Evolutionary conservation across 2,888 invertebrate species (phyloP).

Genomic region (Harpalus rufipes): DNA sequence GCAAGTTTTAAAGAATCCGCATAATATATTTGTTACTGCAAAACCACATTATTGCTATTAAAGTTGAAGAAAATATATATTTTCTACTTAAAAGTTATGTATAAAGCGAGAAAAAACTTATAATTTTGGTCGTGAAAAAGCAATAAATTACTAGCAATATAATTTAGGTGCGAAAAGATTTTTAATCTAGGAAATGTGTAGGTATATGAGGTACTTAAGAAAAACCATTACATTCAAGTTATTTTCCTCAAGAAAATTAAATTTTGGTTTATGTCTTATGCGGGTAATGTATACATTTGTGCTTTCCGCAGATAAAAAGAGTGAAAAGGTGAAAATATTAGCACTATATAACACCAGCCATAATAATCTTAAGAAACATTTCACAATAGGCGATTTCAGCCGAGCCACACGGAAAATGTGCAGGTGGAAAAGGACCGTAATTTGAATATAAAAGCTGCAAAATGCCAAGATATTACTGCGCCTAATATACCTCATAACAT

Average conservation of each 20-base stretch:
- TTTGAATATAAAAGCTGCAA: not conserved
- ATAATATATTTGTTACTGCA: not conserved
- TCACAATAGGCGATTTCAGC: constrained; percentile 3
- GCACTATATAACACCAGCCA: constrained; percentile 12
- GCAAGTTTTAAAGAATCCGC: too few species aligned
- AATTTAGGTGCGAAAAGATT: constrained; percentile 62
- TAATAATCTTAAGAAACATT: constrained; percentile 18
- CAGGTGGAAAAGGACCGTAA: not conserved
- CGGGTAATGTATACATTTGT: constrained; percentile 64
- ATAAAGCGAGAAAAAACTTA: constrained; percentile 34
- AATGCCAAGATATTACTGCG: not conserved
- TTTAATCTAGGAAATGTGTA: constrained; percentile 66
- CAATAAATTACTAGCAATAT: constrained; percentile 49
- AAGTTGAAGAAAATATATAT: not conserved
- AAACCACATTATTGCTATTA: not conserved
- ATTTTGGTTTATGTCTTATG: constrained; percentile 66
- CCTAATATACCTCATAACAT: not conserved
- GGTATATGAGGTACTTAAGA: constrained; percentile 66
- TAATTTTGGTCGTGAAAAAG: constrained; percentile 44
- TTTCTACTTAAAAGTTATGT: constrained; percentile 12
- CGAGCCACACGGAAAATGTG: not conserved
- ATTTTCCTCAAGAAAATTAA: constrained; percentile 65
- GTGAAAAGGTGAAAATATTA: constrained; percentile 39
- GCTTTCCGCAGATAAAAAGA: constrained; percentile 52
- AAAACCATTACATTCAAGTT: constrained; percentile 67